Evolutionary conservation across 1,140 invertebrate species (phyloP), one percentile per base, ranked within the genome.

Genomic region (Drosophila ohnishii): DNA sequence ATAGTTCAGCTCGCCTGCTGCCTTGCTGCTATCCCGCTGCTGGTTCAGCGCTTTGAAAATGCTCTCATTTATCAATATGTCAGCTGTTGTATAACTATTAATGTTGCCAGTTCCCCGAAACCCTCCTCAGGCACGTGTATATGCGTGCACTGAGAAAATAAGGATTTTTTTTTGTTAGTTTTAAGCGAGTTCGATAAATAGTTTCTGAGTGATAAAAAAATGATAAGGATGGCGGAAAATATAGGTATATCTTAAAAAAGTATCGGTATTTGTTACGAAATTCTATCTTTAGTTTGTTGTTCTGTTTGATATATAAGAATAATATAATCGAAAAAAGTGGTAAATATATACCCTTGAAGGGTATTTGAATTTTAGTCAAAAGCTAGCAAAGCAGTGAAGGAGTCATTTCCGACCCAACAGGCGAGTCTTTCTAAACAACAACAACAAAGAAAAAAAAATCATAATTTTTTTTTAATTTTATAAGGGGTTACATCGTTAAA

Each of bases 71-170:
- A 88, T 88, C 85, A 88, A 88, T 80, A 88, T 89, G 85, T 88
- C 85, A 89, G 85, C 77, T 85, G 83, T 85, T 87, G 84, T 88
- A 88, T 84, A 88, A 88, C 84, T 88, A 88, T 88, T 88, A 84
- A 88, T 88, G 80, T 67, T 77, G 57, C 53, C 67, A 50, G 56
- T 30, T 55, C 47, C 28, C 28, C 58, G 39, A 11, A 14, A 9
- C 55, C 44, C 59, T 19, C 30, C 30, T 40, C 53, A 56, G 37
- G 58, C 75, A 69, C 70, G 71, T 73, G 78, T 61, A 32, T 48
- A 14, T 28, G 44, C 6, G 42, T 34, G 35, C 51, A 55, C 51
- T 55, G 51, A 37, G 34, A 25, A 25, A 55, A 55, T 22, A 35
- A 1, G 0, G 6, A 2, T 0, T 35, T 34, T 5, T 8, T 14